These are phyloP conservation scores for Onychomys leucogaster DNA, from an alignment of 2,797 vertebrate genomes.

Conservation along the genomic window DNA sequence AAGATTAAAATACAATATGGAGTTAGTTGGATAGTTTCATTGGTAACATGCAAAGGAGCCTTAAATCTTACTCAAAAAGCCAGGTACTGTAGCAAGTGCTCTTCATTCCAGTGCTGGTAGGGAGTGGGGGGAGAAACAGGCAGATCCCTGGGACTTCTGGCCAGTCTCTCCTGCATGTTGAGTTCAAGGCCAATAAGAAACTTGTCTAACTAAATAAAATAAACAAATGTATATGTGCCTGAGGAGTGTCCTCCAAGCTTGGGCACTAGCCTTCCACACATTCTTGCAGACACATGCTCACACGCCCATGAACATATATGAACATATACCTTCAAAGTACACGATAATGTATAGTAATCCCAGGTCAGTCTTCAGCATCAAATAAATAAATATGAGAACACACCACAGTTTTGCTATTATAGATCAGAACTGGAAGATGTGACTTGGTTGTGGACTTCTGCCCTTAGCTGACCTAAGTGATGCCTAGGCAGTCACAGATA, in stretches of 20 bases:
- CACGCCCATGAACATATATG: not conserved
- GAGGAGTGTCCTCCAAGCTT: not conserved
- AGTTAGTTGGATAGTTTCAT: not conserved
- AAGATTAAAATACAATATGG: not conserved
- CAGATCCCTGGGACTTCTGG: not conserved
- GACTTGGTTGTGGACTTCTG: not conserved
- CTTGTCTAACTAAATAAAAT: not conserved
- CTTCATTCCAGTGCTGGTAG: no score
- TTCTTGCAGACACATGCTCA: not conserved
- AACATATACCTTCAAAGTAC: not conserved
- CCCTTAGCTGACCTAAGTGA: no score
- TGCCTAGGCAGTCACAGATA: accelerated
- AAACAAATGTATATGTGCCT: not conserved
- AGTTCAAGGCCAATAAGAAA: not conserved
- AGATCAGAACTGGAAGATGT: not conserved
- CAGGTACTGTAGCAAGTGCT: not conserved
- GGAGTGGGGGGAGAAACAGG: not conserved
- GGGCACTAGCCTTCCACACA: not conserved
- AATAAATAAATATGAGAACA: not conserved
- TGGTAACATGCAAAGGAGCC: not conserved
- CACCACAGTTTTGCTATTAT: not conserved
- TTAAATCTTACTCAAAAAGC: not conserved
- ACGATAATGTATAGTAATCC: no score
- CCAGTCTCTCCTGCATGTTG: not conserved
- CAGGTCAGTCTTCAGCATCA: not conserved